Evolutionary conservation across 2,888 invertebrate species (phyloP), one percentile per base, ranked within the genome.

Genomic region (Antheraea yamamai): DNA sequence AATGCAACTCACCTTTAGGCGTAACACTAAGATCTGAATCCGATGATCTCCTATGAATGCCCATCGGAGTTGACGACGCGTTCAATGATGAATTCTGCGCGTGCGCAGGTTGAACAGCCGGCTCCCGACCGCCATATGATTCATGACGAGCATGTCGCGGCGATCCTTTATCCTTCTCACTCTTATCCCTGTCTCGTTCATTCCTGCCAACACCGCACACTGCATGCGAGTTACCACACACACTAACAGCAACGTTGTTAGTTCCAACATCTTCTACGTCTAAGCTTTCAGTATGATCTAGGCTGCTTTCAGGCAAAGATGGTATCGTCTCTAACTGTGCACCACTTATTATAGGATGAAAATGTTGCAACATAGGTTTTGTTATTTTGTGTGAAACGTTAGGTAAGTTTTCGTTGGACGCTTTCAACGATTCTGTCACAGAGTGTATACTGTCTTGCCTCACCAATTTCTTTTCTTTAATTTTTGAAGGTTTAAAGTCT

Each of bases 1-100:
- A 0, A 70, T 8, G 75, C 23, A 72, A 81, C 85, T 80, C 75
- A 98, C 99, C 98, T 97, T 98, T 98, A 7, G 98, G 98, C 18
- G 98, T 98, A 73, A 98, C 96, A 94, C 98, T 98, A 81, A 98
- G 95, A 92, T 99, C 99, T 0, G 99, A 98, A 91, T 99, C 99
- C 4, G 98, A 98, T 6, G 98, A 98, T 81, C 98, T 95, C 74
- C 98, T 95, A 86, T 97, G 97, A 78, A 94, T 97, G 92, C 91
- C 95, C 91, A 89, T 87, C 74, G 89, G 95, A 61, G 94, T 94
- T 0, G 95, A 95, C 6, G 95, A 89, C 55, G 95, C 92, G 84
- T 94, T 91, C 77, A 94, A 87, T 30, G 93, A 90, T 0, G 94
- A 89, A 74, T 90, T 91, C 77, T 87, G 91, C 4, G 87, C 83